Conservation (phyloP, 2,888 invertebrate species). For the Plebejus anna region DNA sequence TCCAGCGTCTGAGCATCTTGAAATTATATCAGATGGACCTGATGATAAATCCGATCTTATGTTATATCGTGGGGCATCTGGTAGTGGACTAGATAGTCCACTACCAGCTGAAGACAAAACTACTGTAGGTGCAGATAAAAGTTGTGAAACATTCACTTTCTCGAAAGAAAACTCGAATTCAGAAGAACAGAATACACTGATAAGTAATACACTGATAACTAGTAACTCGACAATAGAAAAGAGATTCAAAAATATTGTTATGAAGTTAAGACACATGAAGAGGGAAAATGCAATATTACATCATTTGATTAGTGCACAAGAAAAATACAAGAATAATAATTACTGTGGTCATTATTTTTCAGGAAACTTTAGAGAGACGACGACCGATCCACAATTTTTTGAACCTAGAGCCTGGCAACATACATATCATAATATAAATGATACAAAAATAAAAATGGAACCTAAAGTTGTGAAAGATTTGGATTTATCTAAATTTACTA, state of each 20-base stretch:
- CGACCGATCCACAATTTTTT: conserved; percentile 52
- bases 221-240: conserved; percentile 44
- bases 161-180: conserved; percentile 33
- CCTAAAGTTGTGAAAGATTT: conserved; percentile 55
- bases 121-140: conserved; percentile 45
- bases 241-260: conserved; percentile 59
- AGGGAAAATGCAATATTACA: conserved; percentile 57
- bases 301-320: conserved; percentile 53
- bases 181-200: conserved; percentile 34
- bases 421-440: conserved; percentile 43
- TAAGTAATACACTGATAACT: conserved; percentile 42
- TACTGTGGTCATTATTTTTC: conserved; percentile 37
- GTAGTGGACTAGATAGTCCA: conserved; percentile 39
- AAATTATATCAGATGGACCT: conserved; percentile 47
- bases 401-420: conserved; percentile 52
- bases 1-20: conserved; percentile 50
- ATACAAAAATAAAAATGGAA: conserved; percentile 55
- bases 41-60: conserved; percentile 54
- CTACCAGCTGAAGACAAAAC: not conserved
- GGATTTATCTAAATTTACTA: conserved; percentile 53
- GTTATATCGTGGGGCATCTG: conserved; percentile 46
- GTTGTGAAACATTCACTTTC: conserved; percentile 33
- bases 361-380: conserved; percentile 37
- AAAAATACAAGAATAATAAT: conserved; percentile 43
- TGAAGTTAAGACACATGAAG: conserved; percentile 65